Evolutionary conservation across 2,888 invertebrate species (phyloP).

Genomic region (Rhabditophanes sp.): DNA sequence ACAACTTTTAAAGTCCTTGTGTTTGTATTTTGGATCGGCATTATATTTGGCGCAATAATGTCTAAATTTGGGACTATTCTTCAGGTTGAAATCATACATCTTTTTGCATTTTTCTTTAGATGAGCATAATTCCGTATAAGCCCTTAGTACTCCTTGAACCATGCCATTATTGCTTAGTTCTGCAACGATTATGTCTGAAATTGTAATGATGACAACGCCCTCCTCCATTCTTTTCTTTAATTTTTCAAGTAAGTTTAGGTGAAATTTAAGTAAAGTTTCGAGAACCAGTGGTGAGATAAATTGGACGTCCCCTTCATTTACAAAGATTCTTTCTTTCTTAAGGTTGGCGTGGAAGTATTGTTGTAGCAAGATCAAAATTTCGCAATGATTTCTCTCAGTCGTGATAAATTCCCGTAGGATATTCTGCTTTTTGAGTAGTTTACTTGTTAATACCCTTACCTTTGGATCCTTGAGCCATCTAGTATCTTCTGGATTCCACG

Average conservation of each 20-base stretch:
- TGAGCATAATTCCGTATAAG: slow-evolving; percentile 16
- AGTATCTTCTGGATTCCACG: too few species aligned
- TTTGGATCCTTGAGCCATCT: too few species aligned
- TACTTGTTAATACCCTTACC: too few species aligned
- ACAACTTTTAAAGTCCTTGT: slow-evolving; percentile 10
- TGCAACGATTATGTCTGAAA: slow-evolving; percentile 30
- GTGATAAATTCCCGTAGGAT: slow-evolving; percentile 15
- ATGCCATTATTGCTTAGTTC: too few species aligned
- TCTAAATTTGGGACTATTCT: slow-evolving; percentile 7
- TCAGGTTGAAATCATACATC: slow-evolving; percentile 8
- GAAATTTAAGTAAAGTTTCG: slow-evolving; percentile 35
- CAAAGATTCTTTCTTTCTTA: too few species aligned
- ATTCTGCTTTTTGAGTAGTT: too few species aligned
- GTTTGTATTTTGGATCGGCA: slow-evolving; percentile 7
- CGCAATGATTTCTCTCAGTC: slow-evolving; percentile 19
- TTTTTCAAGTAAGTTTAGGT: slow-evolving; percentile 28
- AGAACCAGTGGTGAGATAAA: too few species aligned
- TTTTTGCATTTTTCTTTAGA: slow-evolving; percentile 10
- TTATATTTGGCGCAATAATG: too few species aligned
- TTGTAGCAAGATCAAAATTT: slow-evolving; percentile 16
- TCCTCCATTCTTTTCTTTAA: slow-evolving; percentile 19
- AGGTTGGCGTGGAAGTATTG: too few species aligned
- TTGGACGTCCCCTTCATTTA: too few species aligned
- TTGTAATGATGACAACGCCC: slow-evolving; percentile 22
- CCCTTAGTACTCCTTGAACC: too few species aligned